Conservation (phyloP, 2,888 invertebrate species). For the Meandrusa payeni region DNA sequence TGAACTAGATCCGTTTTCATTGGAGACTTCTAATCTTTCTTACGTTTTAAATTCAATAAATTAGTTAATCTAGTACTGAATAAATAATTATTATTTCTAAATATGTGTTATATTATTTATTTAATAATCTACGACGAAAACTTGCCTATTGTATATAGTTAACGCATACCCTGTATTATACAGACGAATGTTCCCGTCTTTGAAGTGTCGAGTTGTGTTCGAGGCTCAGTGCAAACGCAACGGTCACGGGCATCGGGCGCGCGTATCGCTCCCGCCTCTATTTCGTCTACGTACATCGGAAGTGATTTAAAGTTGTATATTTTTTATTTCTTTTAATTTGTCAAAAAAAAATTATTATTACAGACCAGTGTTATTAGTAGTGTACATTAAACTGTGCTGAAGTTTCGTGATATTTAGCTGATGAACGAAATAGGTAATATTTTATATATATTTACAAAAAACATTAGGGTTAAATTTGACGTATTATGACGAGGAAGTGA, state of each 20-base stretch:
- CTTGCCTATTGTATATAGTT: too few species aligned
- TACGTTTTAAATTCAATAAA: too few species aligned
- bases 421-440: too few species aligned
- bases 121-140: too few species aligned
- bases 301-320: slow-evolving; percentile 27
- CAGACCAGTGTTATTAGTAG: neutral
- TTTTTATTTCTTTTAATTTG: slow-evolving; percentile 9
- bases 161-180: slow-evolving; percentile 1
- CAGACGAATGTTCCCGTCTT: slow-evolving; percentile 24
- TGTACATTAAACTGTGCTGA: too few species aligned
- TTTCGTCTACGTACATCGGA: slow-evolving; percentile 25
- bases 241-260: slow-evolving; percentile 40
- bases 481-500: slow-evolving; percentile 33
- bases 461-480: slow-evolving; percentile 28
- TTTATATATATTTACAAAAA: slow-evolving; percentile 8
- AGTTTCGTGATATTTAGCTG: too few species aligned
- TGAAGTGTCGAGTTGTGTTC: slow-evolving; percentile 17
- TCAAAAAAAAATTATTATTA: neutral
- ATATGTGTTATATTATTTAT: too few species aligned
- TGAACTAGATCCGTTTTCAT: too few species aligned
- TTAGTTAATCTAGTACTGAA: too few species aligned
- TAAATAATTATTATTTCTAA: too few species aligned
- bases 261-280: slow-evolving; percentile 33
- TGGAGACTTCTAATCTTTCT: too few species aligned
- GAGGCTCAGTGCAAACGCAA: slow-evolving; percentile 48